phyloP scores from a whole-genome alignment of 2,113 vertebrate species.

The Emydura subglobosa region DNA sequence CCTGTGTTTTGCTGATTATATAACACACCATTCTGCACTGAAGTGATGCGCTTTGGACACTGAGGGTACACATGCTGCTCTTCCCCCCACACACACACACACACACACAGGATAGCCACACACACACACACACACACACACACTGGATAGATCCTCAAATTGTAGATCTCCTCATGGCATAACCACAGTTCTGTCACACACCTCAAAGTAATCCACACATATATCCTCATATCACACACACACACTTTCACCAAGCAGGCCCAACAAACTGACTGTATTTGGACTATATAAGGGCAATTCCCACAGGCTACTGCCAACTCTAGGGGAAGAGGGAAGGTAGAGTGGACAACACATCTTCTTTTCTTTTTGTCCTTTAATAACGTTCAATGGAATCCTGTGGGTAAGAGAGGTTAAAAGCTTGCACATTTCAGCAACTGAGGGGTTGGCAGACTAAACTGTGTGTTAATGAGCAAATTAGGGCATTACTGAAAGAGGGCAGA shows the following conservation, averaged over 20 bases:
- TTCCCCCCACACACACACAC: not conserved
- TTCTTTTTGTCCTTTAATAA: not conserved
- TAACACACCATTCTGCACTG: not conserved
- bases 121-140: no score
- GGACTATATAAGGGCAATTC: not conserved
- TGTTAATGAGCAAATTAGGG: not conserved
- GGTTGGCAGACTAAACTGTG: not conserved
- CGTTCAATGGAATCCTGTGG: not conserved
- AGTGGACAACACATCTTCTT: not conserved
- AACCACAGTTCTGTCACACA: not conserved
- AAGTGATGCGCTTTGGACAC: not conserved
- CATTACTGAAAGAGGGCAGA: not conserved
- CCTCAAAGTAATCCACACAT: not conserved
- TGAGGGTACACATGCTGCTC: not conserved
- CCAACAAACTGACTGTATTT: not conserved
- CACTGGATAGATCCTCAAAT: not conserved
- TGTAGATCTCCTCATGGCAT: not conserved
- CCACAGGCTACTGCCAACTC: not conserved
- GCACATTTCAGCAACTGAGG: not conserved
- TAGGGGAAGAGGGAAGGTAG: not conserved
- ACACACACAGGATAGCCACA: no score
- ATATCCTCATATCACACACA: not conserved
- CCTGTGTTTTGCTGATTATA: not conserved
- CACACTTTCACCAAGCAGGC: not conserved
- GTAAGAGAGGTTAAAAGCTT: not conserved